A percentile compares a stretch with the other conserved stretches of the same genome.
Evolutionary conservation across 1,140 invertebrate species (phyloP).

Genomic region (Cydia strobilella): DNA sequence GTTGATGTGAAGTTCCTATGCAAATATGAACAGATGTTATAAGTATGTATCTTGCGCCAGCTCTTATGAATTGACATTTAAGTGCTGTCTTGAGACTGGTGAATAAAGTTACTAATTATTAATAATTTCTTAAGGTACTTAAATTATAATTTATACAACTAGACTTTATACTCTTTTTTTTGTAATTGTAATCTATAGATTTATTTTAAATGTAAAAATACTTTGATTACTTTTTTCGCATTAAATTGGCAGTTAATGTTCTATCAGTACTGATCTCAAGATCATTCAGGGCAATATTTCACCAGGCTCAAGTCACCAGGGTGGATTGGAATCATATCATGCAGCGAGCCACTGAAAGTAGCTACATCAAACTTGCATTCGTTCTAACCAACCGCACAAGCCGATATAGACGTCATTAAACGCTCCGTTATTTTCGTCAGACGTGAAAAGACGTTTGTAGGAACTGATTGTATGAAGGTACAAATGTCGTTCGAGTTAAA

Average conservation of each 20-base stretch:
- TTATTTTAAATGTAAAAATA: too few species aligned
- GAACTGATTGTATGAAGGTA: background rate
- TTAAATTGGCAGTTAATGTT: too few species aligned
- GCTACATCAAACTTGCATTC: conserved; percentile 24
- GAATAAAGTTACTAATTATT: background rate
- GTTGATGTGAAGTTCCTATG: background rate
- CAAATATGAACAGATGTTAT: background rate
- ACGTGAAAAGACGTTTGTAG: background rate
- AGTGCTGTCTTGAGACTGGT: background rate
- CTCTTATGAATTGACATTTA: background rate
- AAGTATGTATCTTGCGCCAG: background rate
- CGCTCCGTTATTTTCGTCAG: background rate
- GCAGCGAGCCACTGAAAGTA: background rate
- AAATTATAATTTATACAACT: too few species aligned
- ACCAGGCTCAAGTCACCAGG: conserved; percentile 14
- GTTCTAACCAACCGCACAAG: conserved; percentile 49
- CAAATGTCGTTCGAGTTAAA: background rate
- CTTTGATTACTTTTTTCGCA: too few species aligned
- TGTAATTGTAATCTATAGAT: too few species aligned
- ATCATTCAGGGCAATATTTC: background rate
- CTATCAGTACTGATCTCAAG: background rate
- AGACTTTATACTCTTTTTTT: too few species aligned
- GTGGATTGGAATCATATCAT: background rate
- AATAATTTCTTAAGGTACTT: too few species aligned
- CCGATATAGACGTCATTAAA: conserved; percentile 59